phyloP scores from a whole-genome alignment of 1,140 invertebrate genomes.

The Rhizoglyphus robini region DNA sequence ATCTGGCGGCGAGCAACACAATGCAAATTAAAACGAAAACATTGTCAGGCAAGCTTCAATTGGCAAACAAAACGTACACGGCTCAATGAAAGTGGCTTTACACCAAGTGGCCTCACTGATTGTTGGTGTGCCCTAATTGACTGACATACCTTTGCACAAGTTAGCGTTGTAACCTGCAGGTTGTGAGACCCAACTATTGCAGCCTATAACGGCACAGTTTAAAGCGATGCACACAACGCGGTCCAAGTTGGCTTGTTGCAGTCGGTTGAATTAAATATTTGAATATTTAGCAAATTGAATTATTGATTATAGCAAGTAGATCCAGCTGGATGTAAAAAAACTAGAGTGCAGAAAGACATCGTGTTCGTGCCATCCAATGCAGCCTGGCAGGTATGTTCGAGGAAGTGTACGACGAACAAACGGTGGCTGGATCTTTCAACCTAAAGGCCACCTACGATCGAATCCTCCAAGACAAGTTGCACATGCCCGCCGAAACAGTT shows the following conservation, averaged over 20 bases:
- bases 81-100: neutral
- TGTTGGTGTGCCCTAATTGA: no score
- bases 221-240: neutral
- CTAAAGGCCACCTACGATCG: no score
- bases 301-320: neutral
- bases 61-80: neutral
- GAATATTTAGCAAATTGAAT: neutral
- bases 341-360: slow-evolving; percentile 18
- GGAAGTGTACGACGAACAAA: no score
- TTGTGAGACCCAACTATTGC: slow-evolving; percentile 25
- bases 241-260: no score
- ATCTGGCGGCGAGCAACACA: neutral
- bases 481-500: no score
- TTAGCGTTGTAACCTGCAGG: slow-evolving; percentile 23
- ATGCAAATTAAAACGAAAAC: slow-evolving; percentile 7
- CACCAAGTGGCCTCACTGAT: neutral
- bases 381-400: no score
- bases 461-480: no score
- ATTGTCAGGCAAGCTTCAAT: neutral
- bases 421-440: no score
- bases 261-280: neutral
- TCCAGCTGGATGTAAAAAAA: slow-evolving; percentile 21
- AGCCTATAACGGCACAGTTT: no score
- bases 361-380: slow-evolving; percentile 21
- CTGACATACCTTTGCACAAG: slow-evolving; percentile 22